Percentiles rank a stretch among this genome's conserved stretches.
phyloP scores from a whole-genome alignment of 92 coral and sea anemone species.

The Porites lobata region DNA sequence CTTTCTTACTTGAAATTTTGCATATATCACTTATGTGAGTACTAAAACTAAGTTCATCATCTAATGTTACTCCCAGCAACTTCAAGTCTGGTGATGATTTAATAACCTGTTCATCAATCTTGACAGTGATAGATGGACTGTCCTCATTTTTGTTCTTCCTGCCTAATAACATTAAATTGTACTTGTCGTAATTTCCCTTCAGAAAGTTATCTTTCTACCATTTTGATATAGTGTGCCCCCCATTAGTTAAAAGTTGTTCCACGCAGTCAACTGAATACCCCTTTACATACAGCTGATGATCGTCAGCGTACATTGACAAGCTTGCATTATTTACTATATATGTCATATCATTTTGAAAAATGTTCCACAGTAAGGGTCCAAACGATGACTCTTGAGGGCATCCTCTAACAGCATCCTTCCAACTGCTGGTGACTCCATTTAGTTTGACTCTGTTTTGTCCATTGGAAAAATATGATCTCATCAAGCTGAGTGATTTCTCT shows the following conservation, averaged over 20 bases:
- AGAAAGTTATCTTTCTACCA: conserved; percentile 2
- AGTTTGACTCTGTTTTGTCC: conserved; percentile 40
- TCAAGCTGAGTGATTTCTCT: conserved; percentile 3
- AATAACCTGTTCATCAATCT: conserved; percentile 1
- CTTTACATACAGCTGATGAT: background rate
- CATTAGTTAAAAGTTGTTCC: background rate
- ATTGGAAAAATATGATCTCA: conserved; percentile 30
- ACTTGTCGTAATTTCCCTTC: background rate
- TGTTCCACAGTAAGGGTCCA: too few relatives aligned
- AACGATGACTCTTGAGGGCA: background rate
- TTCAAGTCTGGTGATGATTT: background rate
- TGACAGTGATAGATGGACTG: background rate
- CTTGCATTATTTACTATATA: background rate
- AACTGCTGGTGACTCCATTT: background rate
- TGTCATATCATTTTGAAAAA: background rate
- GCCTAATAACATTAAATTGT: too few relatives aligned
- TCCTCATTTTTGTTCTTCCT: background rate
- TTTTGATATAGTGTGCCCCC: background rate
- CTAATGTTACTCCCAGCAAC: conserved; percentile 1
- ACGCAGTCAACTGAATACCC: background rate
- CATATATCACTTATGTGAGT: conserved; percentile 2
- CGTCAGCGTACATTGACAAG: conserved; percentile 2
- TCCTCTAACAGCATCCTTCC: conserved; percentile 9
- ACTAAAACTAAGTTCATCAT: background rate
- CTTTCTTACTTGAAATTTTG: background rate